Evolutionary conservation across 1,140 invertebrate genomes (phyloP), one percentile per base, ranked within the genome.

Genomic region (Papilio helenus): DNA sequence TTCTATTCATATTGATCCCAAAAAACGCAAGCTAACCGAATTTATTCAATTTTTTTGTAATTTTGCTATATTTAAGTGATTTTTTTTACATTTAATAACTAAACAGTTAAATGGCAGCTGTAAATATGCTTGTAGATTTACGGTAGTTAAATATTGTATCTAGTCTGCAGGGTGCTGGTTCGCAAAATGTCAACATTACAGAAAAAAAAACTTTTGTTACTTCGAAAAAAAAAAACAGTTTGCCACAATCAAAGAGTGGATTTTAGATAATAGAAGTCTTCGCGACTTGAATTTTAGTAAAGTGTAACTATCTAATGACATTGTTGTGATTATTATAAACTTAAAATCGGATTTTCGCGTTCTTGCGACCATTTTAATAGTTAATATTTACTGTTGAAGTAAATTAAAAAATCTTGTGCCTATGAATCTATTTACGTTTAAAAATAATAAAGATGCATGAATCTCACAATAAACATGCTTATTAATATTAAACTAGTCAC

Each of bases 101-200:
- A 80, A 79, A 79, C 49, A 81, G 77, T 26, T 82, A 73, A 80
- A 84, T 79, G 55, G 80, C 83, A 88, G 87, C 85, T 91, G 89
- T 91, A 89, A 44, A 88, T 90, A 89, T 29, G 91, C 89, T 91
- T 91, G 61, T 90, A 89, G 86, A 73, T 83, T 87, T 46, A 87
- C 85, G 81, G 83, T 90, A 89, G 88, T 82, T 89, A 89, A 85
- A 82, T 88, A 82, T 82, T 86, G 80, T 88, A 83, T 92, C 91
- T 92, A 91, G 91, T 92, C 91, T 88, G 85, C 88, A 84, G 90
- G 87, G 91, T 92, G 91, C 91, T 91, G 83, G 83, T 83, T 76
- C 82, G 81, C 76, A 79, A 84, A 79, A 76, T 81, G 81, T 84
- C 85, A 83, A 85, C 79, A 80, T 82, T 82, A 80, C 34, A 76